These are phyloP conservation scores for Ophion costatus DNA, from an alignment of 2,888 invertebrate species.

Conservation along the genomic window DNA sequence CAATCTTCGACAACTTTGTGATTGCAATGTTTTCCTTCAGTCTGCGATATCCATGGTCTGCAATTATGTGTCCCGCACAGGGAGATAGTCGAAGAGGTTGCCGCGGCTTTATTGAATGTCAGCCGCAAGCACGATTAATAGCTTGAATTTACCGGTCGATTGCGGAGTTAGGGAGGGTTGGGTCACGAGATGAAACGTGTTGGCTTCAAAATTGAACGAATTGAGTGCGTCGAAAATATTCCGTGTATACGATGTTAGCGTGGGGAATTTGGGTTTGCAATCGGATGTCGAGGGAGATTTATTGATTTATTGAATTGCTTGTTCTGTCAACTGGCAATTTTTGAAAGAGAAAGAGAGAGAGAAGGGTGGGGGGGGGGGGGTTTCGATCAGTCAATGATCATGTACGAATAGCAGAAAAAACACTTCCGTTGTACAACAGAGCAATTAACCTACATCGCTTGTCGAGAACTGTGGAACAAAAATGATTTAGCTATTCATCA, in stretches of 20 bases:
- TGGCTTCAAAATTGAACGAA: neutral
- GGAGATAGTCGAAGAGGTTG: neutral
- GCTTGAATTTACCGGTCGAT: neutral
- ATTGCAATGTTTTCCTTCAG: slow-evolving; percentile 26
- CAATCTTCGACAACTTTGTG: neutral
- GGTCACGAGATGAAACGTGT: neutral
- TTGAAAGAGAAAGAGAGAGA: neutral
- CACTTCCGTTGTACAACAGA: neutral
- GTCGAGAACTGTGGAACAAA: neutral
- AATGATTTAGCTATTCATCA: neutral
- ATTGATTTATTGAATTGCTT: neutral
- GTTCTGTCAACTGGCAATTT: neutral
- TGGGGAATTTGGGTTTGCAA: neutral
- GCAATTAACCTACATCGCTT: neutral
- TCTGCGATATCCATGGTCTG: neutral
- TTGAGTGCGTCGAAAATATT: neutral
- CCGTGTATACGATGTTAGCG: neutral
- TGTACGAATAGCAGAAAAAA: neutral
- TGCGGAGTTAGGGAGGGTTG: neutral
- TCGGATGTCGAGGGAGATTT: neutral
- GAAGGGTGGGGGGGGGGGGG: neutral
- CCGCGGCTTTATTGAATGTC: neutral
- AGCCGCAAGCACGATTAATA: neutral
- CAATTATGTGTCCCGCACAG: neutral
- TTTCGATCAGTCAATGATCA: neutral